Evolutionary conservation across 92 coral and sea anemone genomes (phyloP), one percentile per base, ranked within the genome.

Genomic region (Palythoa grandis): DNA sequence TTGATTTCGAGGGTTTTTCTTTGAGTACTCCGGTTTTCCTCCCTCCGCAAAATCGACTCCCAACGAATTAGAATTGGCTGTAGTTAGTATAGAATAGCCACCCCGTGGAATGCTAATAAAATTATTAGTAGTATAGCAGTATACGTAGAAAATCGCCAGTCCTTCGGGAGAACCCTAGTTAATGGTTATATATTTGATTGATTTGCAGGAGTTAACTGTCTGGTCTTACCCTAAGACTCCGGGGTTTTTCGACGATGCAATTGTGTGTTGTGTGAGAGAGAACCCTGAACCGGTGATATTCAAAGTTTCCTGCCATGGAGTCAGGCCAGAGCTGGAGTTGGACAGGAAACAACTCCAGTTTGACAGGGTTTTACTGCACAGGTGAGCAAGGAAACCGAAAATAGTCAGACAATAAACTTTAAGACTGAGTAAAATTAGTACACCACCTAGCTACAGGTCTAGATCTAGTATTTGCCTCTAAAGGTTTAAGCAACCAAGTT

Each of bases 181-280:
- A 19, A 65, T 65, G 70, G 29, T 24, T 25, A 35, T 2, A 25
- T 69, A 13, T 58, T 16, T 74, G 77, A 35, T 73, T 78, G 80
- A 7, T 84, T 23, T 74, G 25, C 63, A 95, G 97, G 91, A 92
- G 23, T 90, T 96, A 37, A 87, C 93, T 11, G 73, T 96, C 47
- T 96, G 99, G 99, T 92, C 99, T 48, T 96, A 96, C 87, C 99
- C 99, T 11, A 96, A 96, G 92, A 96, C 99, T n/a, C 89, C 99
- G 2, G 99, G 99, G 3, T 86, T 86, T 77, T 96, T 96, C 83
- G 99, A 96, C 60, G 99, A 96, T 71, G 98, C 98, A 25, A 90
- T 96, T 7, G 95, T 96, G 22, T 96, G 99, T 52, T 96, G 99
- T 54, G 95, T 96, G 22, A 93, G 99, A 52, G 99, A 96, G 84